Evolutionary conservation across 1,140 invertebrate species (phyloP).

Genomic region (Pogonus chalceus): DNA sequence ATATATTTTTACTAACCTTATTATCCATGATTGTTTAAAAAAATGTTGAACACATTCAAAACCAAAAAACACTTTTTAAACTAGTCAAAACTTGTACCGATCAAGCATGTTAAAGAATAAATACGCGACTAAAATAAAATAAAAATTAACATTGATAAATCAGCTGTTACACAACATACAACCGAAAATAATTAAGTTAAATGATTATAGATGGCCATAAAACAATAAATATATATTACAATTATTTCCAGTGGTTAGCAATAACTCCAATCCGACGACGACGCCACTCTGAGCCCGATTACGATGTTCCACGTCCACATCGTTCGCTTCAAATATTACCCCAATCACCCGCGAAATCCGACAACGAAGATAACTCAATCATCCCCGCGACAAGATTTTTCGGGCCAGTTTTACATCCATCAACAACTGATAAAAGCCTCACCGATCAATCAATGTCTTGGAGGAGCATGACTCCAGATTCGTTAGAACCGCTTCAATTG

Average conservation of each 20-base stretch:
- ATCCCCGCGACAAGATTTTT: constrained; percentile 28
- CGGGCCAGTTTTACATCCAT: constrained; percentile 20
- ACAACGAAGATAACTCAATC: constrained; percentile 17
- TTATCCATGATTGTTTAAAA: too few species aligned
- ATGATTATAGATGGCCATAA: too few species aligned
- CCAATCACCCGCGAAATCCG: constrained; percentile 8
- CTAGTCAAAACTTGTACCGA: too few species aligned
- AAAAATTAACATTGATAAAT: too few species aligned
- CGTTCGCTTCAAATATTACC: constrained; percentile 23
- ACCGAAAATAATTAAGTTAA: too few species aligned
- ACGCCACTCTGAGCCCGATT: constrained; percentile 34
- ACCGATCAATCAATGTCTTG: constrained; percentile 1
- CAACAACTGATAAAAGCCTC: constrained; percentile 4
- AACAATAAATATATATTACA: too few species aligned
- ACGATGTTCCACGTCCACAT: constrained; percentile 36
- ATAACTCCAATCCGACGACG: constrained; percentile 24
- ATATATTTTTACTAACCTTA: too few species aligned
- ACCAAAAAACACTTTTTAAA: too few species aligned
- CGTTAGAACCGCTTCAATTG: constrained; percentile 17
- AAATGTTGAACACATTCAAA: too few species aligned
- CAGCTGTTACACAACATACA: too few species aligned
- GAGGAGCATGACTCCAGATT: constrained; percentile 25
- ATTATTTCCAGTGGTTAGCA: constrained; percentile 26
- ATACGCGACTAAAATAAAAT: too few species aligned
- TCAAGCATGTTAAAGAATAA: too few species aligned